phyloP scores from a whole-genome alignment of 2,888 invertebrate species.

The Epirrita christyi region DNA sequence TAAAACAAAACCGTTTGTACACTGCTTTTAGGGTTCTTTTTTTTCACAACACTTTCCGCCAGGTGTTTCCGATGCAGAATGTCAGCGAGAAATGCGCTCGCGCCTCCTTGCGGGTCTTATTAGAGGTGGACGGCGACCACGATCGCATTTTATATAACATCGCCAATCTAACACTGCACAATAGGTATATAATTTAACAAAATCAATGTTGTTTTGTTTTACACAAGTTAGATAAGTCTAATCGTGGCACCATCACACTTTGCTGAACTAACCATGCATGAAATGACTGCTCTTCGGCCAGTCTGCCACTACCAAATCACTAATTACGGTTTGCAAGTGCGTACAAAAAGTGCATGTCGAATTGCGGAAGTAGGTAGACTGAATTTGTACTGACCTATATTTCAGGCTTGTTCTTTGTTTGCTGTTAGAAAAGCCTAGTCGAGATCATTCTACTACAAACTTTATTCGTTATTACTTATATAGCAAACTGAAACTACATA shows the following conservation, averaged over 20 bases:
- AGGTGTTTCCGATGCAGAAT: constrained; percentile 50
- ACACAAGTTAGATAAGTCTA: constrained; percentile 70
- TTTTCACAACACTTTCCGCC: constrained; percentile 43
- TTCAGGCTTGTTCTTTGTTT: background rate
- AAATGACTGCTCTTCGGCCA: constrained; percentile 54
- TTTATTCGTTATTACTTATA: background rate
- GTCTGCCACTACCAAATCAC: constrained; percentile 28
- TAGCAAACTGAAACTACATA: too few relatives aligned
- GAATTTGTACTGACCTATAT: constrained; percentile 26
- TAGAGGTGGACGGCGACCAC: constrained; percentile 63
- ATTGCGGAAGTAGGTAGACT: constrained; percentile 35
- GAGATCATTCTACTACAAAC: background rate
- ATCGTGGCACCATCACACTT: constrained; percentile 61
- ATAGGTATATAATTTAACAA: constrained; percentile 64
- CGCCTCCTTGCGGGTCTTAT: constrained; percentile 62
- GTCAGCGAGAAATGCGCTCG: constrained; percentile 59
- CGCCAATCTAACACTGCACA: constrained; percentile 62
- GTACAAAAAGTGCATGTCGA: constrained; percentile 41
- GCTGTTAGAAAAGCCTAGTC: background rate
- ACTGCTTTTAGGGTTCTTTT: constrained; percentile 43
- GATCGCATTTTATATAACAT: constrained; percentile 74
- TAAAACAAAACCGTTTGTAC: constrained; percentile 33
- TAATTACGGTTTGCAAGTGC: constrained; percentile 29
- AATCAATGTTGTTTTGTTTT: constrained; percentile 68
- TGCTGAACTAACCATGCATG: constrained; percentile 57